Base-by-base conservation (phyloP, 2,888 invertebrate species). In the Lepas anatifera region DNA sequence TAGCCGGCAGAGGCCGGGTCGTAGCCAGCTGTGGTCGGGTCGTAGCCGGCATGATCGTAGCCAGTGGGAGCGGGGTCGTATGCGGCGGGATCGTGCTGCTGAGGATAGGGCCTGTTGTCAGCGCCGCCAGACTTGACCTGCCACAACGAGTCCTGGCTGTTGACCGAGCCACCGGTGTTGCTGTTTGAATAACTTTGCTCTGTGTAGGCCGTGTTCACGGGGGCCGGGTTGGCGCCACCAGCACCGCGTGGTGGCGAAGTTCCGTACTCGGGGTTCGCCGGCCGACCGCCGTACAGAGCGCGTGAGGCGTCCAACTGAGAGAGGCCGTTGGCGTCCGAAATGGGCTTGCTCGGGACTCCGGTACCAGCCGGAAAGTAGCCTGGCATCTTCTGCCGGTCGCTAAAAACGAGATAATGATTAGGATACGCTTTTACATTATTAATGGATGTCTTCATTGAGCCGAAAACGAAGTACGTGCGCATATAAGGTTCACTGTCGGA, bases 91-190 rank as follows among this genome's bases (percentile, higher is more conserved):
- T 93, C 93, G 77, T 92, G 88, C 0, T 95, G 93, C 78, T 90
- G 89, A 39, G 95, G 83, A 71, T 39, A 72, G 70, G 46, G 70
- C 32, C 64, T 63, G 72, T 32, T 69, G 71, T 66, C 72, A n/a
- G n/a, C n/a, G n/a, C n/a, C n/a, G 72, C 68, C 73, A 29, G 73
- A 46, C 72, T 93, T 94, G 86, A 93, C 89, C 81, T 93, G 93
- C 94, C 95, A 93, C 77, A 95, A 82, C 50, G 94, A 94, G 80
- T 94, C 93, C 81, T 94, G 94, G 7, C 93, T 93, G 82, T 95
- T 93, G 71, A 94, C 93, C 76, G 93, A 93, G 75, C 94, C 93
- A 73, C 89, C 90, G 87, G 91, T 90, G 48, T 87, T 87, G 50
- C 92, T 93, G 80, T 93, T 93, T 72, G 92, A 90, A 81, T 93